Base-by-base conservation (phyloP, 2,113 vertebrate species). In the Corythornis madagascariensis region DNA sequence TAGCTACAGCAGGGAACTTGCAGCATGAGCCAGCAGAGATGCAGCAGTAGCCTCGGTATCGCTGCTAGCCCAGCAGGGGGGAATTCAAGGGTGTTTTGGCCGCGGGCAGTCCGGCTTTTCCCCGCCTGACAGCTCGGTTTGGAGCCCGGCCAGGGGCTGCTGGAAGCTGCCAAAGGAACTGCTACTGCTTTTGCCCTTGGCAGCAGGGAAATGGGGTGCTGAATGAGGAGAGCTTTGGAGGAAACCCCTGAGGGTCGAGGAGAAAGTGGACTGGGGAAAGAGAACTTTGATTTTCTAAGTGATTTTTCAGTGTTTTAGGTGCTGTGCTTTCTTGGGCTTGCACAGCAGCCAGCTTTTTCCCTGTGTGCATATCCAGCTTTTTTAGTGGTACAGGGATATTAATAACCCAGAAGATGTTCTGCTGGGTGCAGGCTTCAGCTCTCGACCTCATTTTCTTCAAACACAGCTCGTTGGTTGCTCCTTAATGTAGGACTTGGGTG, bases 401-500 rank as follows among this genome's bases (percentile, higher is more conserved):
- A 92, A 89, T 93, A 96, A 71, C 92, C 83, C 61, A 9, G 8
- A 63, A 31, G 8, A 1, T 8, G 35, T 81, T 81, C 83, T 88
- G 35, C 80, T 63, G 59, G 65, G 28, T 61, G 65, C 70, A 75
- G 76, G 43, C 60, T 90, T 7, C 52, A 42, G 80, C 61, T 71
- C 48, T 72, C 67, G 71, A 57, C 88, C 88, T 93, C 31, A 0
- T 86, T 86, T 84, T 72, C 31, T 43, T 91, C 50, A 66, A 43
- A 43, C 17, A 17, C 2, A 16, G 50, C 22, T 43, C 0, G 0
- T 7, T 2, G 4, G 6, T 75, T 1, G 4, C 47, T 69, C 42
- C 60, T 21, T 57, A 11, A 12, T 24, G 43, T 52, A 71, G 26
- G n/a, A 21, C 1, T 31, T n/a, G 4, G 22, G 47, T 48, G 61